Base-by-base conservation (phyloP, 2,888 invertebrate species). In the Drosophila kambysellisi region DNA sequence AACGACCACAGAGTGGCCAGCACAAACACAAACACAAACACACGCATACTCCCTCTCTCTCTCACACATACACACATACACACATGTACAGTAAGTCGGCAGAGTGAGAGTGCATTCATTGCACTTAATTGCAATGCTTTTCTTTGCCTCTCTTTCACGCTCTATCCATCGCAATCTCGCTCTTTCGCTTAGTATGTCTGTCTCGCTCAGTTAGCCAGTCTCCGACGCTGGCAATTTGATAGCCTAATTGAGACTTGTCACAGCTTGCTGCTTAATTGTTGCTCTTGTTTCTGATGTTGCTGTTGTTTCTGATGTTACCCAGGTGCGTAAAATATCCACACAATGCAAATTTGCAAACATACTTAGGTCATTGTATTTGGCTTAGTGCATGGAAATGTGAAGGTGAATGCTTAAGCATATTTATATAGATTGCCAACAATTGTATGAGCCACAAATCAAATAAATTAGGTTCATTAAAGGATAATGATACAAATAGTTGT, bases 221-320 rank as follows among this genome's bases (percentile, higher is more conserved):
- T 58, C 66, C 65, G 59, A 63, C 54, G 58, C 54, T 64, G 53
- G 80, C 76, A 82, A 87, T 82, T 74, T 75, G 89, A 87, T 87
- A 89, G 88, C 80, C 88, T 90, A 87, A 90, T 90, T 87, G 87
- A 89, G 89, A 90, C 85, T 77, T 89, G 90, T 89, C 89, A 90
- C 87, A 79, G 81, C 65, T 88, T 74, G 83, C 64, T 72, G 83
- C 69, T 61, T 65, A 57, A 74, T 76, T 84, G 69, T 79, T 73
- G 37, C 25, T 58, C 62, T 56, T 25, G 64, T 25, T 25, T 25
- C 53, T 60, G 69, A 15, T 64, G 61, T 29, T 60, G 69, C 11
- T 64, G 61, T 29, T 66, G 56, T n/a, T 54, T 20, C 52, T 61
- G 41, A 60, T 52, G 60, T 46, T 70, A 66, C 3, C 63, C 72